phyloP scores from a whole-genome alignment of 1,140 invertebrate species.

The Pachypsylla venusta region DNA sequence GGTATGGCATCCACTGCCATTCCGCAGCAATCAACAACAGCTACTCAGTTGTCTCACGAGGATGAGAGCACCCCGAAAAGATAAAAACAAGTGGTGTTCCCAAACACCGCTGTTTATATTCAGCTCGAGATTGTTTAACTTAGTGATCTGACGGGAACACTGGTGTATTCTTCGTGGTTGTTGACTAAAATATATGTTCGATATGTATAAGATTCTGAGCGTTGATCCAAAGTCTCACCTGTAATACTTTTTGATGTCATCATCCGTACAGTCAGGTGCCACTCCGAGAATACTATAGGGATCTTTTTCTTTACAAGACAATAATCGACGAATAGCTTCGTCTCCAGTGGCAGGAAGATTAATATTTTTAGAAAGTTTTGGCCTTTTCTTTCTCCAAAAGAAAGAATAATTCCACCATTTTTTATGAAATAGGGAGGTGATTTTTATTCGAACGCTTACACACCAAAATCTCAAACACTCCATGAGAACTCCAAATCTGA shows the following conservation, averaged over 20 bases:
- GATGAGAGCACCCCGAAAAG: too few relatives aligned
- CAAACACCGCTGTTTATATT: too few relatives aligned
- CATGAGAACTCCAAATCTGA: background rate
- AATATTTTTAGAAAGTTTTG: constrained; percentile 55
- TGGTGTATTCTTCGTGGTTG: too few relatives aligned
- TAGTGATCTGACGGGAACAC: too few relatives aligned
- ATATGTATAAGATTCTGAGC: too few relatives aligned
- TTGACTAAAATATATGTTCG: too few relatives aligned
- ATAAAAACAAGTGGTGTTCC: too few relatives aligned
- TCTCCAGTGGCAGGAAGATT: constrained; percentile 74
- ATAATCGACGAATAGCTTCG: constrained; percentile 80
- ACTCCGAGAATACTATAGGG: constrained; percentile 86
- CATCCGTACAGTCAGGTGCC: constrained; percentile 68
- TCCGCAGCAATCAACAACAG: too few relatives aligned
- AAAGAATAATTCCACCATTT: background rate
- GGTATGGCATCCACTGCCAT: too few relatives aligned
- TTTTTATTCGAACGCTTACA: background rate
- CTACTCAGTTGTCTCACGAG: too few relatives aligned
- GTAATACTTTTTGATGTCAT: constrained; percentile 89
- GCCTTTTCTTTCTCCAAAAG: constrained; percentile 11
- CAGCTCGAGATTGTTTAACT: too few relatives aligned
- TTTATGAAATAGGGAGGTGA: background rate
- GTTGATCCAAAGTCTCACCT: constrained; percentile 25
- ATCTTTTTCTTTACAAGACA: constrained; percentile 88
- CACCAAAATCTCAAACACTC: constrained; percentile 2